Evolutionary conservation across 2,113 vertebrate genomes (phyloP).

Genomic region (Microcebus jonahi): DNA sequence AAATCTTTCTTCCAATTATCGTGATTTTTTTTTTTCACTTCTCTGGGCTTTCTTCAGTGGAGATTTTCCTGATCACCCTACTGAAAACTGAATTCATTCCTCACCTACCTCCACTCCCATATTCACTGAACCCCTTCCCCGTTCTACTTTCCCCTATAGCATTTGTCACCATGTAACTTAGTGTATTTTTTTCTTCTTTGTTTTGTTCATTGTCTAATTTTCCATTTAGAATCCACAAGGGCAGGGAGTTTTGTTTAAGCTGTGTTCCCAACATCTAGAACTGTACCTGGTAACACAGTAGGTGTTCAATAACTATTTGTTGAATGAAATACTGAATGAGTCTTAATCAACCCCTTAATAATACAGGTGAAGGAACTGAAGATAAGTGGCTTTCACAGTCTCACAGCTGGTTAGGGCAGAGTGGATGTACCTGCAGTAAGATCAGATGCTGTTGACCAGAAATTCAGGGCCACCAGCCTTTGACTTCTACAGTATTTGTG

Average conservation of each 20-base stretch:
- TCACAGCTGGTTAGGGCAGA: neutral
- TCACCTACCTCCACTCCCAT: neutral
- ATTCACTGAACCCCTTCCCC: neutral
- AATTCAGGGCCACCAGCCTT: neutral
- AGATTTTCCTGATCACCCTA: neutral
- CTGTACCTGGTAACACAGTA: neutral
- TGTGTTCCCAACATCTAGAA: neutral
- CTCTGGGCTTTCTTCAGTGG: neutral
- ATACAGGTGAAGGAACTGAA: neutral
- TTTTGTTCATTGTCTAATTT: neutral
- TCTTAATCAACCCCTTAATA: neutral
- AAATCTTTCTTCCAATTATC: neutral
- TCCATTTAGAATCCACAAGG: neutral
- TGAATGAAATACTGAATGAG: neutral
- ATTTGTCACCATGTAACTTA: neutral
- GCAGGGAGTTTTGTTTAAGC: neutral
- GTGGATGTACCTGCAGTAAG: neutral
- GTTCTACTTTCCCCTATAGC: neutral
- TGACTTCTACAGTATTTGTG: neutral
- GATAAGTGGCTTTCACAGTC: neutral
- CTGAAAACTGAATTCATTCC: neutral
- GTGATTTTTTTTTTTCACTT: neutral
- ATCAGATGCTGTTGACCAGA: neutral
- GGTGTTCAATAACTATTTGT: constrained; percentile 18
- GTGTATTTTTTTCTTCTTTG: neutral